phyloP scores from a whole-genome alignment of 1,140 invertebrate genomes.

The Leguminivora glycinivorella region DNA sequence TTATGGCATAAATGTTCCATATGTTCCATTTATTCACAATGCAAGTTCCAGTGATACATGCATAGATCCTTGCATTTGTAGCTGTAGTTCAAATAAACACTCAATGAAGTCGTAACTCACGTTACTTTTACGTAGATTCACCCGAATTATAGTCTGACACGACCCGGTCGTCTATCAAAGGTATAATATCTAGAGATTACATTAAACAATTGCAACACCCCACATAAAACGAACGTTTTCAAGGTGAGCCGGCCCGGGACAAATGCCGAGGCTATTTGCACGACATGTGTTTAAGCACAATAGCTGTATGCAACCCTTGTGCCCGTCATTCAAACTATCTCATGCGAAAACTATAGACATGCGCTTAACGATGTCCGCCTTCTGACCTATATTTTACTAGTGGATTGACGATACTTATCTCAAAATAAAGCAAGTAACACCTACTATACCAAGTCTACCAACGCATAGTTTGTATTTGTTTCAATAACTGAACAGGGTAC shows the following conservation, averaged over 20 bases:
- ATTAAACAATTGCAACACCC: not conserved
- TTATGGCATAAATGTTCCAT: no score
- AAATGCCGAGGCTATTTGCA: not conserved
- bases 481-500: no score
- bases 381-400: conserved; percentile 1
- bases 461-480: no score
- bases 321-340: not conserved
- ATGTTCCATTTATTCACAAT: no score
- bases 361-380: not conserved
- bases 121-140: no score
- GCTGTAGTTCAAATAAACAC: no score
- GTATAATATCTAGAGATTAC: not conserved
- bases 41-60: no score
- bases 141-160: not conserved
- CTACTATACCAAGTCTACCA: no score
- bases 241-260: not conserved
- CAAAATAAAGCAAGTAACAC: no score
- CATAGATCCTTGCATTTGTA: no score
- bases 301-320: conserved; percentile 2
- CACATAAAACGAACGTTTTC: not conserved
- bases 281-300: conserved; percentile 8
- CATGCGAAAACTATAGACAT: not conserved
- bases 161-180: not conserved
- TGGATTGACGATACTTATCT: not conserved
- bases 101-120: no score